A percentile compares a stretch with the other conserved stretches of the same genome.
phyloP scores from a whole-genome alignment of 64 coral and sea anemone genomes.

The Dendrophyllia cribrosa region DNA sequence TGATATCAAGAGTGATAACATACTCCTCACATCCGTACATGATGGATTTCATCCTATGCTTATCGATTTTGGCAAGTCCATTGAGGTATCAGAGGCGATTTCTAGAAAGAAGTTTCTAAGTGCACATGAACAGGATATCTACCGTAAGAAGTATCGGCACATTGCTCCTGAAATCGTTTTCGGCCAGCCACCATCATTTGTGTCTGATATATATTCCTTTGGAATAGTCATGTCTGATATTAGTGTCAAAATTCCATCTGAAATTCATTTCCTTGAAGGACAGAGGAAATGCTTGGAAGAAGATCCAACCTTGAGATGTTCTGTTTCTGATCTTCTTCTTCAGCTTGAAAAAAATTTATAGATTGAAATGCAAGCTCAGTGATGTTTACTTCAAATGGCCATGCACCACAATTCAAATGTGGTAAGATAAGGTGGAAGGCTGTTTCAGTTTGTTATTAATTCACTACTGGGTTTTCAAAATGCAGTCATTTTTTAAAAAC shows the following conservation, averaged over 20 bases:
- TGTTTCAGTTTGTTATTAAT: no score
- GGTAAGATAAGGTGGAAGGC: no score
- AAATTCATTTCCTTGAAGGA: conserved; percentile 36
- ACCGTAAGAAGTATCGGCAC: conserved; percentile 30
- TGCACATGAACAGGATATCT: conserved; percentile 30
- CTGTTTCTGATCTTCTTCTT: background rate
- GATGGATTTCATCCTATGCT: conserved; percentile 46
- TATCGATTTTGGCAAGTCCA: conserved; percentile 65
- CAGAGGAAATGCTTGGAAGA: background rate
- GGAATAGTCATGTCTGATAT: conserved; percentile 62
- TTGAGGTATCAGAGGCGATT: conserved; percentile 4
- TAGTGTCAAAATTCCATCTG: conserved; percentile 2
- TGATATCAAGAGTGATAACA: conserved; percentile 65
- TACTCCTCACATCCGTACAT: conserved; percentile 15
- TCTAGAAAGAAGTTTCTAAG: conserved; percentile 24
- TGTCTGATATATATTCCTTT: conserved; percentile 4
- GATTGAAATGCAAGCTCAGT: no score
- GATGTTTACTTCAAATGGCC: no score
- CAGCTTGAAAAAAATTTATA: background rate
- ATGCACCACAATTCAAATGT: no score
- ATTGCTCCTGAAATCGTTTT: conserved; percentile 58
- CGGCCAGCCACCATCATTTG: no score
- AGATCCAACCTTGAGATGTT: background rate
- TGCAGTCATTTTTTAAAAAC: no score
- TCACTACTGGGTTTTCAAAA: no score